Conservation (phyloP, 2,797 vertebrate genomes). For the Tenualosa thibaudeaui region DNA sequence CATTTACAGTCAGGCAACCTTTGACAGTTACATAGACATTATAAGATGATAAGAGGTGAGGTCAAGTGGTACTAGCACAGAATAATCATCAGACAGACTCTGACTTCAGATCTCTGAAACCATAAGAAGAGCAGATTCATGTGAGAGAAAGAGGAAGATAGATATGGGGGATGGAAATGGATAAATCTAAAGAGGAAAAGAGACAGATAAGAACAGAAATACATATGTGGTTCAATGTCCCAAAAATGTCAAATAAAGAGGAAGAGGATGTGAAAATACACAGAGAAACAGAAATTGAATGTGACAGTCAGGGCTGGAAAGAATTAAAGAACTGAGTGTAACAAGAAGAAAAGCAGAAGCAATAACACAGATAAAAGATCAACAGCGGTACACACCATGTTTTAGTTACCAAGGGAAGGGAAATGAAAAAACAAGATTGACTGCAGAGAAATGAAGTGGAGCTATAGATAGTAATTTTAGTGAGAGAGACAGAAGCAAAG, state of each 20-base stretch:
- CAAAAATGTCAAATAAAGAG: not conserved
- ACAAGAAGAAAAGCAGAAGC: not conserved
- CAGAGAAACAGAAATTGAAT: not conserved
- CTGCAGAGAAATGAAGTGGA: not conserved
- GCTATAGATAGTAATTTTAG: not conserved
- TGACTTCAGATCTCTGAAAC: too few species aligned
- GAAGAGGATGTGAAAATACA: not conserved
- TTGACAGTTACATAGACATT: too few species aligned
- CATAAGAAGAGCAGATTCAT: too few species aligned
- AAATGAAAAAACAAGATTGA: not conserved
- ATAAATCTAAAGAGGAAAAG: not conserved
- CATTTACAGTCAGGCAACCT: too few species aligned
- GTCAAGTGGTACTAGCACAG: too few species aligned
- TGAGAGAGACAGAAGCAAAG: too few species aligned
- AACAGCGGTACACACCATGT: not conserved
- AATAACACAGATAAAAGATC: not conserved
- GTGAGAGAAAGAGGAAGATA: not conserved
- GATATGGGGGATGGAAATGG: not conserved
- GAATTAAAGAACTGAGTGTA: not conserved
- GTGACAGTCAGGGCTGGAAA: not conserved
- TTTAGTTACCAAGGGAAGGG: not conserved
- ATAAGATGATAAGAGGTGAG: too few species aligned
- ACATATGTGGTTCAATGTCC: not conserved
- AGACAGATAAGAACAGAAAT: not conserved
- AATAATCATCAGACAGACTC: too few species aligned